Conservation (phyloP, 2,888 invertebrate species). For the Eilema griseolum region DNA sequence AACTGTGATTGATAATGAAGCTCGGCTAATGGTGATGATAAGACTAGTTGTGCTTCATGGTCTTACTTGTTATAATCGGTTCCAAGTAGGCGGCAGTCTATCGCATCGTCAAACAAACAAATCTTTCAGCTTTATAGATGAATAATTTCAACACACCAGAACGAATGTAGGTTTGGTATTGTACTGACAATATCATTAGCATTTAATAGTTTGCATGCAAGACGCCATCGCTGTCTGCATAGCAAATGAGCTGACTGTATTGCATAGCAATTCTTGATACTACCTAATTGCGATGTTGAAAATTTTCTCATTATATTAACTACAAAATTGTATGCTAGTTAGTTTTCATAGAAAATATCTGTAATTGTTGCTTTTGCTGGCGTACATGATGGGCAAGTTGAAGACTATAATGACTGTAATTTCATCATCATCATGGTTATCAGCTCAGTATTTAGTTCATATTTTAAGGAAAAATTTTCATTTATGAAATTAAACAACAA, state of each 20-base stretch:
- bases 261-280: conserved; percentile 23
- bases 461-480: too few species aligned
- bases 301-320: neutral
- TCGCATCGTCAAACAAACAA: neutral
- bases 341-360: neutral
- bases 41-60: neutral
- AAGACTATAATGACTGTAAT: too few species aligned
- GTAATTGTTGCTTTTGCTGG: too few species aligned
- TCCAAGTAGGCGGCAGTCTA: neutral
- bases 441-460: too few species aligned
- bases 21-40: neutral
- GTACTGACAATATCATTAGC: conserved; percentile 21
- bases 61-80: neutral
- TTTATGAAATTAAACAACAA: too few species aligned
- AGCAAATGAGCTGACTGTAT: conserved; percentile 28
- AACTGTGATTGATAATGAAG: neutral
- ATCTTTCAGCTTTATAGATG: neutral
- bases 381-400: too few species aligned
- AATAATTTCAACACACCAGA: neutral
- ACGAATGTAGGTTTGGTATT: neutral
- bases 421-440: too few species aligned
- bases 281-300: conserved; percentile 1
- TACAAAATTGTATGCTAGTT: neutral
- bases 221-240: conserved; percentile 26
- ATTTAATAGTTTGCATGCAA: conserved; percentile 43